Percentiles rank a stretch among this genome's conserved stretches.
Evolutionary conservation across 2,797 vertebrate genomes (phyloP).

Genomic region (Oreochromis mossambicus): DNA sequence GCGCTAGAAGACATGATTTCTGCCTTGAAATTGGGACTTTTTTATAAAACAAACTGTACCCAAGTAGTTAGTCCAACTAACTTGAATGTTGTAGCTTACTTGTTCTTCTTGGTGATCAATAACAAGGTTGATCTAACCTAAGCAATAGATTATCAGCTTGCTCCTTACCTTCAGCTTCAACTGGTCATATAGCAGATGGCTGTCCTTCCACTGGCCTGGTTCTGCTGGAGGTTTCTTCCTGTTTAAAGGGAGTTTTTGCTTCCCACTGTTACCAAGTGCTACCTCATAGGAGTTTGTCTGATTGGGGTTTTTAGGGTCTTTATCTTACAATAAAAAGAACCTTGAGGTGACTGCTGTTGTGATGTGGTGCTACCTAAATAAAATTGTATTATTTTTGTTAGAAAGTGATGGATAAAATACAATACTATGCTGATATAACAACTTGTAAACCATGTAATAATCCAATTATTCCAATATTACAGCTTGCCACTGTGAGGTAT

Average conservation of each 20-base stretch:
- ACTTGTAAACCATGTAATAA: background rate
- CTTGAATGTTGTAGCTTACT: background rate
- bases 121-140: background rate
- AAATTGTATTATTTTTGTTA: background rate
- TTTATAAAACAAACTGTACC: background rate
- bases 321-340: too few relatives aligned
- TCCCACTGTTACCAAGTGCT: background rate
- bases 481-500: background rate
- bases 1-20: background rate
- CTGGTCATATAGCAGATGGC: background rate
- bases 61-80: background rate
- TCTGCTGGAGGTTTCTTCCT: background rate
- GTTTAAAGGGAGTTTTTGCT: background rate
- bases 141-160: background rate
- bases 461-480: background rate
- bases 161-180: background rate
- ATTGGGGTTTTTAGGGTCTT: background rate
- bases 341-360: background rate
- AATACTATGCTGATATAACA: background rate
- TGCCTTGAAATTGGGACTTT: background rate
- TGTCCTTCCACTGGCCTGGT: background rate
- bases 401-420: background rate
- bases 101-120: background rate
- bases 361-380: background rate
- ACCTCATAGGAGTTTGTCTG: background rate